Conservation (phyloP, 1,140 invertebrate genomes). For the Idris sp. region DNA sequence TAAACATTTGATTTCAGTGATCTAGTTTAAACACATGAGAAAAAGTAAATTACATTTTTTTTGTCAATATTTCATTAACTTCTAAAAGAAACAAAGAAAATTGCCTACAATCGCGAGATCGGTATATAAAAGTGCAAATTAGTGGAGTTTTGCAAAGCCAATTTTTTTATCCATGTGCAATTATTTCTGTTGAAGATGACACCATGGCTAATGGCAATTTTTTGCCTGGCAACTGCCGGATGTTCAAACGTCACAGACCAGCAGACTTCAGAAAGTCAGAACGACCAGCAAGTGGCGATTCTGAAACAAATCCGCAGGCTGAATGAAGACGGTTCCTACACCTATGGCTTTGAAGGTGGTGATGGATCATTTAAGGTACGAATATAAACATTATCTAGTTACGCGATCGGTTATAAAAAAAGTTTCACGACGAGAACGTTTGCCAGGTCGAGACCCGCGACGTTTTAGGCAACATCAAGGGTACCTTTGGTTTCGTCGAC, state of each 20-base stretch:
- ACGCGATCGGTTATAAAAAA: conserved; percentile 30
- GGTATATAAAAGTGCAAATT: too few species aligned
- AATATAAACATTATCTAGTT: conserved; percentile 20
- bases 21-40: conserved; percentile 13
- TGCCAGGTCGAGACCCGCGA: conserved; percentile 86
- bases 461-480: conserved; percentile 88
- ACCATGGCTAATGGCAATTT: conserved; percentile 76
- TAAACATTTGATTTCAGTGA: conserved; percentile 1
- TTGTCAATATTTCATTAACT: too few species aligned
- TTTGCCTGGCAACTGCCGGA: conserved; percentile 73
- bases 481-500: conserved; percentile 91
- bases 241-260: conserved; percentile 76
- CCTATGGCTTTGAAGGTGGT: conserved; percentile 90
- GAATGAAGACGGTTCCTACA: conserved; percentile 91
- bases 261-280: conserved; percentile 74
- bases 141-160: too few species aligned
- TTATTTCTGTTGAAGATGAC: conserved; percentile 73
- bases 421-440: conserved; percentile 55
- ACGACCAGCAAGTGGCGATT: conserved; percentile 79
- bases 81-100: too few species aligned
- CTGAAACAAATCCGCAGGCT: conserved; percentile 88
- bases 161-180: background rate
- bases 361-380: conserved; percentile 89
- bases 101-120: too few species aligned
- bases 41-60: conserved; percentile 1